A percentile compares a stretch with the other conserved stretches of the same genome.
phyloP scores from a whole-genome alignment of 2,113 vertebrate genomes.

The Dipodomys stephensi region DNA sequence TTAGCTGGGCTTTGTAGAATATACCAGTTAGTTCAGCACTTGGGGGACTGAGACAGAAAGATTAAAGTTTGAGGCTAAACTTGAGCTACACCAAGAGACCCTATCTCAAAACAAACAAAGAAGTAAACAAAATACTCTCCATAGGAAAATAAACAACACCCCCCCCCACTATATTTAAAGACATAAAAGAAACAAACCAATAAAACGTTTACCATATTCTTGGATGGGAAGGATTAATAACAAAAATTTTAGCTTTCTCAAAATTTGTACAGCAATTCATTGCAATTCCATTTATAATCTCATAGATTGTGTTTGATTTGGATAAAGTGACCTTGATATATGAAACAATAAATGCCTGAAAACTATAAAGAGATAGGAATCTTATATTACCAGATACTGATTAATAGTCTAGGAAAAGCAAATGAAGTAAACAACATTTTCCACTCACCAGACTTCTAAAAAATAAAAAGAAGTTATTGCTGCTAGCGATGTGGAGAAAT shows the following conservation, averaged over 20 bases:
- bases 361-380: background rate
- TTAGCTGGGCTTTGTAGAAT: background rate
- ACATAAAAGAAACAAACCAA: conserved; percentile 24
- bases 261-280: conserved; percentile 11
- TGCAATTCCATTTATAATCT: conserved; percentile 26
- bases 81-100: no score
- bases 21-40: no score
- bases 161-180: background rate
- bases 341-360: background rate
- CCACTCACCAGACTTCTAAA: background rate
- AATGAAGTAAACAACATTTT: background rate
- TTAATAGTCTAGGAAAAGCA: conserved; percentile 19
- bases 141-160: no score
- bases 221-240: background rate
- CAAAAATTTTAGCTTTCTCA: conserved; percentile 49
- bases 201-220: conserved; percentile 13
- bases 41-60: no score
- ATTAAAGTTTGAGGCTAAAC: no score
- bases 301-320: background rate
- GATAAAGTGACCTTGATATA: background rate
- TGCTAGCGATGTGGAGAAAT: background rate
- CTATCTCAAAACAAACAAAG: no score
- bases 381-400: conserved; percentile 26
- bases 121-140: no score
- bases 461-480: conserved; percentile 20